Base-by-base conservation (phyloP, 2,888 invertebrate species). In the Liopterus haemorrhoidalis region DNA sequence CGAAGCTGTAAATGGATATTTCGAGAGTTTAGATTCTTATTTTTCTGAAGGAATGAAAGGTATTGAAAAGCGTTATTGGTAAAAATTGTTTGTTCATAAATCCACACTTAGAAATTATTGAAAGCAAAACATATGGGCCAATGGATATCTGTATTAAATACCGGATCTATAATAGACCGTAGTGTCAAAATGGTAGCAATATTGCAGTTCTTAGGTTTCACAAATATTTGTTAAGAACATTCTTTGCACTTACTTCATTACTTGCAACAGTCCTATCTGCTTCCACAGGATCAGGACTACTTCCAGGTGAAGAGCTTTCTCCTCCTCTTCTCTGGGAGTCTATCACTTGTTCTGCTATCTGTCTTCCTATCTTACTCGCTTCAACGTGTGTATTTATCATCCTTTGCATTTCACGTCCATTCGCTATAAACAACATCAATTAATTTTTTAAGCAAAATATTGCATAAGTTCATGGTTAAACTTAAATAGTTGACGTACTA, bases 361-460 rank as follows among this genome's bases (percentile, higher is more conserved):
- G 82, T 42, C 83, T 74, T 5, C 90, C 89, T 52, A 90, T 88
- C 71, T 87, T 85, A 61, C 85, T 85, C 30, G 85, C 85, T 67
- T 88, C 87, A 42, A 87, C 77, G 56, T 85, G 83, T 46, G 81
- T 82, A 56, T 80, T 82, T 54, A 85, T 83, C 54, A 84, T 69
- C 51, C 75, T 71, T 61, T 82, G 80, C 67, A 85, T 78, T 56
- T 81, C 80, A 51, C 74, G 69, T 49, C 78, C 79, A 49, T 73
- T 73, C 50, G 73, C 64, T 46, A 25, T 4, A 38, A 22, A 38
- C 14, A 28, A 16, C 9, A 6, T 35, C 28, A 15, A 27, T 15
- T 12, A 41, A 19, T 41, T 16, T 18, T 2, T 5, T 14, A n/a
- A 32, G 18, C n/a, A n/a, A n/a, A n/a, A n/a, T n/a, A n/a, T n/a